Conservation (phyloP, 2,797 vertebrate species). For the Sebastes melanostomus region DNA sequence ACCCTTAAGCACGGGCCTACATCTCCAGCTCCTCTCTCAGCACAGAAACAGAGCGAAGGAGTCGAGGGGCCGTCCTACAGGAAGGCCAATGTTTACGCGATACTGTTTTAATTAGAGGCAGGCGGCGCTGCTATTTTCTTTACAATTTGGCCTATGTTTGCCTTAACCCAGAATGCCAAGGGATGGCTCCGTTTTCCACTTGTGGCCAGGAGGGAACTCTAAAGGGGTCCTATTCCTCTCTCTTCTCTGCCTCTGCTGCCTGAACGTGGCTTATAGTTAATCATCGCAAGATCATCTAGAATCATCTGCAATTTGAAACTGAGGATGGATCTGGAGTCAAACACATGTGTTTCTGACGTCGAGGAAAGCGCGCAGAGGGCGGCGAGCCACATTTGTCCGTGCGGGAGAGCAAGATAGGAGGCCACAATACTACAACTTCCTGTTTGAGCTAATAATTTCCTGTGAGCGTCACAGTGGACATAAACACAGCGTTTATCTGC, state of each 20-base stretch:
- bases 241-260: slow-evolving; percentile 4
- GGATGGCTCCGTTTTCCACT: slow-evolving; percentile 64
- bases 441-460: slow-evolving; percentile 64
- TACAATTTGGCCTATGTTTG: slow-evolving; percentile 75
- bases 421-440: slow-evolving; percentile 73
- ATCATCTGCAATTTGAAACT: slow-evolving; percentile 37
- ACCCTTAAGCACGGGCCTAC: slow-evolving; percentile 24
- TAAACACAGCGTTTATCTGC: slow-evolving; percentile 44
- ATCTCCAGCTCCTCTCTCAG: slow-evolving; percentile 35
- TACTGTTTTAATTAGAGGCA: slow-evolving; percentile 83
- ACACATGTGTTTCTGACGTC: not conserved
- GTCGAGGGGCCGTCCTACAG: slow-evolving; percentile 63
- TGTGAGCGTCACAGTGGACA: slow-evolving; percentile 43
- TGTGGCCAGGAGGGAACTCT: slow-evolving; percentile 40
- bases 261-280: slow-evolving; percentile 34
- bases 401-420: slow-evolving; percentile 16
- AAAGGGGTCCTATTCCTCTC: slow-evolving; percentile 34
- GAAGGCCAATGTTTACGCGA: slow-evolving; percentile 81
- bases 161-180: slow-evolving; percentile 65
- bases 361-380: not conserved
- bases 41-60: slow-evolving; percentile 28
- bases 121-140: slow-evolving; percentile 77
- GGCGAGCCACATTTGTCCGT: slow-evolving; percentile 23
- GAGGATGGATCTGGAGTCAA: slow-evolving; percentile 17
- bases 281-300: slow-evolving; percentile 31